Evolutionary conservation across 2,113 vertebrate genomes (phyloP).

Genomic region (Connochaetes taurinus): DNA sequence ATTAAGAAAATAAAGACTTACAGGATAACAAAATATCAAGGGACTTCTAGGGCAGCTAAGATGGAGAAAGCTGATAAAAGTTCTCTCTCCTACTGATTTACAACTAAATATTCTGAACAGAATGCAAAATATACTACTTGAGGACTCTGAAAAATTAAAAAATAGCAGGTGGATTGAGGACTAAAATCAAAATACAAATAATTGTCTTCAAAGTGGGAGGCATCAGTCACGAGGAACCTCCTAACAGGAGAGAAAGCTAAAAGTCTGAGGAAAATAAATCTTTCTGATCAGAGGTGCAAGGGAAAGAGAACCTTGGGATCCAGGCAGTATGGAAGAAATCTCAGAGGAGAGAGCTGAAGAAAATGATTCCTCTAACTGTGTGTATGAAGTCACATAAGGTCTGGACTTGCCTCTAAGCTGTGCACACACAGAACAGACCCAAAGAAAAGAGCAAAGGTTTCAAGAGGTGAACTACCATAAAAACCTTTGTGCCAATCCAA

Average conservation of each 20-base stretch:
- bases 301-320: neutral
- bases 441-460: neutral
- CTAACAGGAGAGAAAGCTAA: neutral
- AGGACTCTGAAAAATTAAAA: neutral
- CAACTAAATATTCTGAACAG: neutral
- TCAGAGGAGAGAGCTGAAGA: neutral
- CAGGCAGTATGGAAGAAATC: neutral
- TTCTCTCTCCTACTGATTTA: neutral
- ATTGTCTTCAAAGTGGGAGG: neutral
- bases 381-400: neutral
- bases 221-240: neutral
- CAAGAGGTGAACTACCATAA: neutral
- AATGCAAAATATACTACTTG: neutral
- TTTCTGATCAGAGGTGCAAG: neutral
- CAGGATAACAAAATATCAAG: neutral
- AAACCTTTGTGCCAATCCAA: neutral
- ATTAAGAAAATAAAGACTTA: constrained; percentile 13
- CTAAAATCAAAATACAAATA: constrained; percentile 2
- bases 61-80: neutral
- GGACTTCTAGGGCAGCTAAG: neutral
- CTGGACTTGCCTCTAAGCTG: neutral
- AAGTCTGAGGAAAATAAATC: neutral
- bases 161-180: neutral
- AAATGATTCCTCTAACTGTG: neutral
- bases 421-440: neutral